Conservation (phyloP, 2,797 vertebrate genomes). For the Pseudochirops corinnae region DNA sequence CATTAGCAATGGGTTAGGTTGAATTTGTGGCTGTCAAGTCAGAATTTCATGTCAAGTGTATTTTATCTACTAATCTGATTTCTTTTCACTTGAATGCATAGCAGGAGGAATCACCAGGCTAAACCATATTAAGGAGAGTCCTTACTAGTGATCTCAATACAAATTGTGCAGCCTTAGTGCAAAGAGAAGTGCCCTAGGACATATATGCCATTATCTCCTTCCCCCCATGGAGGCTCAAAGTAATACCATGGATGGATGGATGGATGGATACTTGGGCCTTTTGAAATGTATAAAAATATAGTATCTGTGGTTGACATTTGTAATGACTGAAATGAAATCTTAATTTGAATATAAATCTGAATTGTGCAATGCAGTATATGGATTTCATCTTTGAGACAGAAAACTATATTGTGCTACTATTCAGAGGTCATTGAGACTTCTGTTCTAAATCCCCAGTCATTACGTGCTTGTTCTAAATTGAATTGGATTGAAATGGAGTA, state of each 20-base stretch:
- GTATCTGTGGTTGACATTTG: neutral
- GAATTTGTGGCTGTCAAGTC: constrained; percentile 55
- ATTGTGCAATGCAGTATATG: neutral
- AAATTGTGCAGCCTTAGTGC: neutral
- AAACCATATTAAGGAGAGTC: neutral
- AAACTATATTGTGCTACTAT: neutral
- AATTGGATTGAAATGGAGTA: neutral
- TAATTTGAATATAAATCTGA: neutral
- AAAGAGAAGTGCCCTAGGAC: neutral
- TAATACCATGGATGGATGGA: neutral
- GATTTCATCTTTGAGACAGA: neutral
- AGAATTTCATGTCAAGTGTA: neutral
- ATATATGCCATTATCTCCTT: neutral
- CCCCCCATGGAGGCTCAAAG: neutral
- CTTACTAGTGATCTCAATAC: neutral
- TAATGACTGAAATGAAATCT: neutral
- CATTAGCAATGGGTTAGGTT: neutral
- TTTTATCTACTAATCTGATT: neutral
- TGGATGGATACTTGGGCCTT: neutral
- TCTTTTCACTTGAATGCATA: neutral
- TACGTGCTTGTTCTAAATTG: fast-evolving
- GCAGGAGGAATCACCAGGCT: neutral
- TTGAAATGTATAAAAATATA: neutral
- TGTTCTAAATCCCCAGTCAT: neutral
- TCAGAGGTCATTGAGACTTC: neutral